Evolutionary conservation across 23 tunicate species (phyloP).

Genomic region (Trididemnum clinides): DNA sequence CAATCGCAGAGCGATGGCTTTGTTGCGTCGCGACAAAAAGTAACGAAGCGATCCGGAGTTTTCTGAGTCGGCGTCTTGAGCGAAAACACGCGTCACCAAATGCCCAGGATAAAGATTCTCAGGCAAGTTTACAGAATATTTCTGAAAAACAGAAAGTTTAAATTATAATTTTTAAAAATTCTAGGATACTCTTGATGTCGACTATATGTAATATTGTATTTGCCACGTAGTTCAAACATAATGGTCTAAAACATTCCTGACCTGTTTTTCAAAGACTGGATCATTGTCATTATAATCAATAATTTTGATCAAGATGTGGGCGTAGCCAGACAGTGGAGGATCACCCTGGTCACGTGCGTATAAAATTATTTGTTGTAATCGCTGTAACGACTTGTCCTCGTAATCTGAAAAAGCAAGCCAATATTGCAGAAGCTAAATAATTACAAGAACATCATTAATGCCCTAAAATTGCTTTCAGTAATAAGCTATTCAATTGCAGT

Average conservation of each 20-base stretch:
- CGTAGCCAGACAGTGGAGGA: slow-evolving; percentile 11
- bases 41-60: slow-evolving; percentile 43
- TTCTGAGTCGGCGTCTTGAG: slow-evolving; percentile 56
- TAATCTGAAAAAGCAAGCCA: slow-evolving; percentile 60
- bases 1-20: slow-evolving; percentile 42
- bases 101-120: slow-evolving; percentile 48
- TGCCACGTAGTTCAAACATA: no score
- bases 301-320: slow-evolving; percentile 41
- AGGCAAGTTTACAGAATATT: slow-evolving; percentile 36
- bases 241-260: slow-evolving; percentile 8
- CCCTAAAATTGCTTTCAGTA: no score
- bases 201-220: no score
- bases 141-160: slow-evolving; percentile 11
- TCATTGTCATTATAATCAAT: slow-evolving; percentile 75
- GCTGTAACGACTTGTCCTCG: slow-evolving; percentile 30
- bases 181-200: no score
- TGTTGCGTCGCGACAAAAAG: slow-evolving; percentile 34
- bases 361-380: slow-evolving; percentile 51
- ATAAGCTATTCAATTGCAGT: no score
- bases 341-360: slow-evolving; percentile 59
- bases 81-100: slow-evolving; percentile 33
- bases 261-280: slow-evolving; percentile 62
- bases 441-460: no score
- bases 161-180: neutral
- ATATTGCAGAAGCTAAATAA: no score